phyloP scores from a whole-genome alignment of 2,888 invertebrate genomes.

The Caradrina clavipalpis region DNA sequence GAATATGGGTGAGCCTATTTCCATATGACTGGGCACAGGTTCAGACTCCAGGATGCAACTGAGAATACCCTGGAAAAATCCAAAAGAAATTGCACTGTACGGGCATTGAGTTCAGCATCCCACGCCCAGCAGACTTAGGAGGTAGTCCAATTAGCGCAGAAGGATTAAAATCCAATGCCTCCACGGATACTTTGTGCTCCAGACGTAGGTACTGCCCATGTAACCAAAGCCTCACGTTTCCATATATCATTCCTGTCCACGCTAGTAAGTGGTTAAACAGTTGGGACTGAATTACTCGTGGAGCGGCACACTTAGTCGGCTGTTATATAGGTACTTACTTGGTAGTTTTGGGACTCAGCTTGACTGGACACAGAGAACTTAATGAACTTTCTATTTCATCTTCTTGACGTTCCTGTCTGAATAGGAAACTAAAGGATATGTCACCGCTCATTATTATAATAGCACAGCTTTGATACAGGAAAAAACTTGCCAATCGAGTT shows the following conservation, averaged over 20 bases:
- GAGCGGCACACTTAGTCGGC: conserved; percentile 31
- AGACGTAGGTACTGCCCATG: not conserved
- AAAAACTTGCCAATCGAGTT: too few species aligned
- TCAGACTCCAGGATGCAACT: too few species aligned
- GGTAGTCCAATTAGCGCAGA: not conserved
- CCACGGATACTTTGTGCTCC: not conserved
- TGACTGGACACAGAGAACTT: conserved; percentile 24
- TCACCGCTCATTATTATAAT: too few species aligned
- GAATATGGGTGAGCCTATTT: not conserved
- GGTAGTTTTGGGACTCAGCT: conserved; percentile 33
- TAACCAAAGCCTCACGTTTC: not conserved
- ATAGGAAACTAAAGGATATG: not conserved
- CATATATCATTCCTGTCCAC: conserved; percentile 23
- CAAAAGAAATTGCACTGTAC: not conserved
- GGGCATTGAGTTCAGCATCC: not conserved
- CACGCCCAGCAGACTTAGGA: not conserved
- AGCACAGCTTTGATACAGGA: too few species aligned
- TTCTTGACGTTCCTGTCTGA: too few species aligned
- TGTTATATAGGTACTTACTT: conserved; percentile 31
- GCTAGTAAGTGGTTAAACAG: conserved; percentile 46
- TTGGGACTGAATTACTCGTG: conserved; percentile 34
- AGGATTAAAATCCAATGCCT: not conserved
- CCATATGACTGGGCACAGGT: too few species aligned
- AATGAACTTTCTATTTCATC: conserved; percentile 8
- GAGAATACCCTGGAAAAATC: not conserved